Evolutionary conservation across 1,140 invertebrate genomes (phyloP).

Genomic region (Oryzaephilus surinamensis): DNA sequence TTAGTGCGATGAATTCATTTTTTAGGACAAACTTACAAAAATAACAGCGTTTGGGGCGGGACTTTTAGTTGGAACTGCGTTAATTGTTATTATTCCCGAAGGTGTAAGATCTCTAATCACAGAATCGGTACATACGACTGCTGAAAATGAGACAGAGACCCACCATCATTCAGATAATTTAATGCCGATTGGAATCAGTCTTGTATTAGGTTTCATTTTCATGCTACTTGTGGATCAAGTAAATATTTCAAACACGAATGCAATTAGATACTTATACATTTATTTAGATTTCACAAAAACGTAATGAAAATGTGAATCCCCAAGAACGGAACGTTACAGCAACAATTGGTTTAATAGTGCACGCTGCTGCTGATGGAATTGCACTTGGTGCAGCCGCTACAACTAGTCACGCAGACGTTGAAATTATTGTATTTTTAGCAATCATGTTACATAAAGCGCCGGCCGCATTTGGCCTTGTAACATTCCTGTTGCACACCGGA

Average conservation of each 20-base stretch:
- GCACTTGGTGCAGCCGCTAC: conserved; percentile 93
- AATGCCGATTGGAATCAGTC: conserved; percentile 50
- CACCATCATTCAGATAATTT: conserved; percentile 30
- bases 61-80: conserved; percentile 91
- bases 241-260: conserved; percentile 3
- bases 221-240: conserved; percentile 93
- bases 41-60: conserved; percentile 94
- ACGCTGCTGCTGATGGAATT: conserved; percentile 95
- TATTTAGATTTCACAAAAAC: conserved; percentile 48
- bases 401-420: conserved; percentile 88
- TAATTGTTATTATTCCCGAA: conserved; percentile 98
- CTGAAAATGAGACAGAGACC: conserved; percentile 13
- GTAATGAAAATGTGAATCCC: conserved; percentile 49
- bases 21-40: conserved; percentile 85
- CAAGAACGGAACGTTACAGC: conserved; percentile 73
- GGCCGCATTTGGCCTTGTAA: conserved; percentile 95
- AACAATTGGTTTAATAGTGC: conserved; percentile 91
- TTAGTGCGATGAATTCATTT: conserved; percentile 29
- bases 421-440: conserved; percentile 95
- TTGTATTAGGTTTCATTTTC: conserved; percentile 80
- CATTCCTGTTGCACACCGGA: conserved; percentile 91
- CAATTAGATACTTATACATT: background rate
- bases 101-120: conserved; percentile 72
- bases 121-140: conserved; percentile 9
- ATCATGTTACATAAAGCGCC: conserved; percentile 99